These are phyloP conservation scores for Heliconius congener DNA, from an alignment of 1,140 invertebrate species.

Conservation along the genomic window DNA sequence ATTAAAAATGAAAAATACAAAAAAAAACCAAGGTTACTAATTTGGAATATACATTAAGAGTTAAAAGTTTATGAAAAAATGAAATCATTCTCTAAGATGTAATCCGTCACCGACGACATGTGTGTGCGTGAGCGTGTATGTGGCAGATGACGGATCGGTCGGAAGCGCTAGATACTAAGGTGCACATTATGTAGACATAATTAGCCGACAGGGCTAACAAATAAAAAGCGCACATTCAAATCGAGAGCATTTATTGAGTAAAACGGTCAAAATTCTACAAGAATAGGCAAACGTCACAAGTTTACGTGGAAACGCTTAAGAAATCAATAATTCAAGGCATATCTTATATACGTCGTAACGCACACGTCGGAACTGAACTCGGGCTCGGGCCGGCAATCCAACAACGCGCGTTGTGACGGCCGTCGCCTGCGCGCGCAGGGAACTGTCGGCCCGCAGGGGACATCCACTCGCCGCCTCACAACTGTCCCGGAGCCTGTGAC, in stretches of 20 bases:
- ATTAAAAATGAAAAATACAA: slow-evolving; percentile 36
- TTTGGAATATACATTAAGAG: slow-evolving; percentile 35
- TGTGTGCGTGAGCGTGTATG: slow-evolving; percentile 8
- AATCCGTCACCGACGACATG: slow-evolving; percentile 23
- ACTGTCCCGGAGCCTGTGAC: no score
- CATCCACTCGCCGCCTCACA: no score
- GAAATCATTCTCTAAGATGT: slow-evolving; percentile 35
- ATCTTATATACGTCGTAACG: slow-evolving; percentile 24
- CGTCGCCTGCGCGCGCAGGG: slow-evolving; percentile 68
- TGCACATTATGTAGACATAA: slow-evolving; percentile 36
- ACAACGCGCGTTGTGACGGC: slow-evolving; percentile 76
- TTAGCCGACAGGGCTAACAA: slow-evolving; percentile 49
- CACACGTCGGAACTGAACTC: slow-evolving; percentile 19
- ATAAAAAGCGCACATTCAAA: slow-evolving; percentile 66
- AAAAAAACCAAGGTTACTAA: slow-evolving; percentile 28
- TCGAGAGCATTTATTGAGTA: slow-evolving; percentile 80
- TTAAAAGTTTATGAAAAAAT: slow-evolving; percentile 31
- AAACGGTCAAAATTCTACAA: slow-evolving; percentile 81
- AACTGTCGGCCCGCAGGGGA: slow-evolving; percentile 60
- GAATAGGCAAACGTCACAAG: slow-evolving; percentile 79
- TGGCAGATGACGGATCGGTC: slow-evolving; percentile 15
- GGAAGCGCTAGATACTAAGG: slow-evolving; percentile 33
- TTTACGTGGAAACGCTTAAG: slow-evolving; percentile 74
- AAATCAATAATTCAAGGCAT: slow-evolving; percentile 70
- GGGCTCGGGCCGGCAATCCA: slow-evolving; percentile 71